Conservation (phyloP, 2,797 vertebrate genomes). For the Poeciliopsis gracilis region DNA sequence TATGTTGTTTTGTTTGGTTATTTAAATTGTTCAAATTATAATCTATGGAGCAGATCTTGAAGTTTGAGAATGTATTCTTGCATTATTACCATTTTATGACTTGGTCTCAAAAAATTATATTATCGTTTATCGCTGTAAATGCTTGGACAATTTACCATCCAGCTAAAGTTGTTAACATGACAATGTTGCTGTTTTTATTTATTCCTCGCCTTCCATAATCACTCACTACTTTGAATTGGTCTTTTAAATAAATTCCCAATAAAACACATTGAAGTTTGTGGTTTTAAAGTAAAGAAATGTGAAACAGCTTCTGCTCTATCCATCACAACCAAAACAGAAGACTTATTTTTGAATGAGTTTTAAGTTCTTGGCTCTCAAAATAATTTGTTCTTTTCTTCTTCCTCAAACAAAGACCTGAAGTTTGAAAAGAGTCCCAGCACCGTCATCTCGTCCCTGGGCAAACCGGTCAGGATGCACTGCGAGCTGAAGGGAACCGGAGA, state of each 20-base stretch:
- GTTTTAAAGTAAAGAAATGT: background rate
- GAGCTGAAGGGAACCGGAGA: constrained; percentile 63
- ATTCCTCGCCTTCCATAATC: too few relatives aligned
- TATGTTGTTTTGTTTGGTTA: too few relatives aligned
- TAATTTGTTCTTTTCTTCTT: background rate
- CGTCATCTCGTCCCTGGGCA: constrained; percentile 85
- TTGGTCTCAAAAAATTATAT: too few relatives aligned
- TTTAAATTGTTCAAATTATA: too few relatives aligned
- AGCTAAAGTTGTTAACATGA: too few relatives aligned
- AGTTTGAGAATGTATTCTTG: too few relatives aligned
- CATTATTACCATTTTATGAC: too few relatives aligned
- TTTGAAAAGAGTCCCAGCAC: constrained; percentile 81
- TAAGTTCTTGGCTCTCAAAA: background rate
- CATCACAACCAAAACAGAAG: background rate
- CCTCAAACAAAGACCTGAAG: constrained; percentile 60
- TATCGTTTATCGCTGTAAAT: too few relatives aligned
- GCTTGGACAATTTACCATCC: too few relatives aligned
- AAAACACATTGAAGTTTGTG: background rate
- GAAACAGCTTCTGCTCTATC: background rate
- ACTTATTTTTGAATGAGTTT: background rate
- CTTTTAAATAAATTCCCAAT: background rate
- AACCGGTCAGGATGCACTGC: constrained; percentile 81
- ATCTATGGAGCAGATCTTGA: too few relatives aligned
- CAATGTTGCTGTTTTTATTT: too few relatives aligned
- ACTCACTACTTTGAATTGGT: background rate